phyloP scores from a whole-genome alignment of 2,888 invertebrate genomes.

The Synanthedon formicaeformis region DNA sequence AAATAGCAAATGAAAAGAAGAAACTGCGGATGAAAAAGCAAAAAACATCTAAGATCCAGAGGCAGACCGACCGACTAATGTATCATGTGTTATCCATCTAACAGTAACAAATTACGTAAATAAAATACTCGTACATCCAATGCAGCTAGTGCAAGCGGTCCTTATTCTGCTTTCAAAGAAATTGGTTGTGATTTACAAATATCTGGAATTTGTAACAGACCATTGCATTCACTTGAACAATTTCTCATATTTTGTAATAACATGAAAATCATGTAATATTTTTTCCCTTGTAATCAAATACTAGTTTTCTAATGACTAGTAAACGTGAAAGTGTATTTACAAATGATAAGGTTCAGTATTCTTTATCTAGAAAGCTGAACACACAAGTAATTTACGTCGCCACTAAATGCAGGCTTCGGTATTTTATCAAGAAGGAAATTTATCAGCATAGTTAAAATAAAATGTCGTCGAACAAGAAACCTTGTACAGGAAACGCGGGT shows the following conservation, averaged over 20 bases:
- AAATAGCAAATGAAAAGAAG: neutral
- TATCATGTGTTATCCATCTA: neutral
- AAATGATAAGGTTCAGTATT: neutral
- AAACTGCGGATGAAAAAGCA: neutral
- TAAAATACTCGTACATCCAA: neutral
- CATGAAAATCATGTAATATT: neutral
- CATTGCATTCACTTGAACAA: slow-evolving; percentile 32
- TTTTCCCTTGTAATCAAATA: neutral
- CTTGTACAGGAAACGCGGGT: slow-evolving; percentile 28
- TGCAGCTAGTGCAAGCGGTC: neutral
- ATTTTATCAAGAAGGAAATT: slow-evolving; percentile 31
- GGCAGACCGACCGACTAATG: neutral
- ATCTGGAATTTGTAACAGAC: slow-evolving; percentile 28
- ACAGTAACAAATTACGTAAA: neutral
- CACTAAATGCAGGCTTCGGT: neutral
- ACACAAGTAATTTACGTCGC: neutral
- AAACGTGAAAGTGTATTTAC: neutral
- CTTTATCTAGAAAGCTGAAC: neutral
- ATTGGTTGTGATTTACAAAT: slow-evolving; percentile 29
- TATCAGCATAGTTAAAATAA: slow-evolving; percentile 15
- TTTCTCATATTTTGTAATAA: slow-evolving; percentile 16
- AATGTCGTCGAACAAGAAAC: slow-evolving; percentile 14
- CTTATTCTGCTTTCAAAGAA: slow-evolving; percentile 18
- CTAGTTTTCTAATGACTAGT: neutral
- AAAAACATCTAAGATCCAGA: neutral